phyloP scores from a whole-genome alignment of 2,888 invertebrate genomes.

The Cyaniris semiargus region DNA sequence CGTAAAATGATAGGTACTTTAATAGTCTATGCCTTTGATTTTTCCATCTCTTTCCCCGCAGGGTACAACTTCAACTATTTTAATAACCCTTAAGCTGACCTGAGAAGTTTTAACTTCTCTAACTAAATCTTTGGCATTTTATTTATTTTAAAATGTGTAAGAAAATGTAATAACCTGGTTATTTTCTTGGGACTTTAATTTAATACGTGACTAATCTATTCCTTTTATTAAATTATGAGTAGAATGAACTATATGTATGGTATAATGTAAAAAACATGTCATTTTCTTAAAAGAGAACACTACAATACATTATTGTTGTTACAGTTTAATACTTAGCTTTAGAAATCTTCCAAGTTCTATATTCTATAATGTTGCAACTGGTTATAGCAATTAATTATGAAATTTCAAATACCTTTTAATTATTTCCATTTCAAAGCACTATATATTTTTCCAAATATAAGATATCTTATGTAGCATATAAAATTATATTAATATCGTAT shows the following conservation, averaged over 20 bases:
- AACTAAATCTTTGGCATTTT: neutral
- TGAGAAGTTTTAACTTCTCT: no score
- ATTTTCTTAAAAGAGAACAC: neutral
- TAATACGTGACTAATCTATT: neutral
- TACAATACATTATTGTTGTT: neutral
- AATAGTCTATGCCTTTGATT: conserved; percentile 10
- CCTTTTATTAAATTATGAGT: neutral
- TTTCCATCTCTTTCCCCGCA: neutral
- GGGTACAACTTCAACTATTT: no score
- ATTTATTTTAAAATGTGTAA: neutral
- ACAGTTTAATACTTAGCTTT: neutral
- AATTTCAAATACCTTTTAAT: neutral
- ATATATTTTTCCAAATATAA: neutral
- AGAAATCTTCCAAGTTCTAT: neutral
- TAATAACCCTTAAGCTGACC: no score
- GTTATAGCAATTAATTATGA: neutral
- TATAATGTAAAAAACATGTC: neutral
- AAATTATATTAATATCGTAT: neutral
- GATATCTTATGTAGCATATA: no score
- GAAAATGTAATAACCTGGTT: no score
- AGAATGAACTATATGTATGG: neutral
- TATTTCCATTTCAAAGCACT: neutral
- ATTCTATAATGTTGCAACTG: neutral
- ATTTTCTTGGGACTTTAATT: no score
- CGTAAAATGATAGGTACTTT: neutral